Conservation (phyloP, 1,140 invertebrate species). For the Scaptomyza pallida region DNA sequence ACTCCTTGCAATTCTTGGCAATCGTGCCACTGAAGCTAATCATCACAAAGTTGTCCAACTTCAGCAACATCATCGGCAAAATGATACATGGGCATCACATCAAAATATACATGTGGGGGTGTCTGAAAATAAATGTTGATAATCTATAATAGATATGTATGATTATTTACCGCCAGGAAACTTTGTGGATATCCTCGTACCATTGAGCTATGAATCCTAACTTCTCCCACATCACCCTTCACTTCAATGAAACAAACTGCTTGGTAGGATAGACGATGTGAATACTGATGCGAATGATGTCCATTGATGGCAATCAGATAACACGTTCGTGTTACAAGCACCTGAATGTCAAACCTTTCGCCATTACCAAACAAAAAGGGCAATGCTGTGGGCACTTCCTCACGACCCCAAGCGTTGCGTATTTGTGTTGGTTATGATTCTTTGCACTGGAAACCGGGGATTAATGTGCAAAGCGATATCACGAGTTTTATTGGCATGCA, state of each 20-base stretch:
- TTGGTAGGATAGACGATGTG: conserved; percentile 86
- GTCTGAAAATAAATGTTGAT: too few species aligned
- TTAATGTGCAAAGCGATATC: conserved; percentile 93
- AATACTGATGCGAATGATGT: conserved; percentile 88
- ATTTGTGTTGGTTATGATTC: conserved; percentile 90
- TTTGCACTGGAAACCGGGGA: conserved; percentile 88
- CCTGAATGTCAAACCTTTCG: conserved; percentile 82
- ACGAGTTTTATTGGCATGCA: conserved; percentile 83
- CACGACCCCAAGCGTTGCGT: conserved; percentile 87
- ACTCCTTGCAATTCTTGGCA: conserved; percentile 4
- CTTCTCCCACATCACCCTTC: conserved; percentile 86
- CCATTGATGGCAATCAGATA: conserved; percentile 89
- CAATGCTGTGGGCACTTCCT: conserved; percentile 87
- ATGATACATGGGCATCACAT: background rate
- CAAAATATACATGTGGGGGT: background rate
- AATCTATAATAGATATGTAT: background rate
- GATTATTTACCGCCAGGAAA: conserved; percentile 63
- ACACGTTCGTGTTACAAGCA: conserved; percentile 83
- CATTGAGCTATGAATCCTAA: conserved; percentile 81
- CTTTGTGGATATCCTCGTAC: conserved; percentile 85
- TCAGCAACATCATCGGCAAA: background rate
- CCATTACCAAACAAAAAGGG: conserved; percentile 82
- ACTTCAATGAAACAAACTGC: conserved; percentile 85
- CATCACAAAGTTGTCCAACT: background rate
- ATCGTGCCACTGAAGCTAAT: conserved; percentile 1